These are phyloP conservation scores for Cistogaster globosa DNA, from an alignment of 2,888 invertebrate genomes.

Conservation along the genomic window DNA sequence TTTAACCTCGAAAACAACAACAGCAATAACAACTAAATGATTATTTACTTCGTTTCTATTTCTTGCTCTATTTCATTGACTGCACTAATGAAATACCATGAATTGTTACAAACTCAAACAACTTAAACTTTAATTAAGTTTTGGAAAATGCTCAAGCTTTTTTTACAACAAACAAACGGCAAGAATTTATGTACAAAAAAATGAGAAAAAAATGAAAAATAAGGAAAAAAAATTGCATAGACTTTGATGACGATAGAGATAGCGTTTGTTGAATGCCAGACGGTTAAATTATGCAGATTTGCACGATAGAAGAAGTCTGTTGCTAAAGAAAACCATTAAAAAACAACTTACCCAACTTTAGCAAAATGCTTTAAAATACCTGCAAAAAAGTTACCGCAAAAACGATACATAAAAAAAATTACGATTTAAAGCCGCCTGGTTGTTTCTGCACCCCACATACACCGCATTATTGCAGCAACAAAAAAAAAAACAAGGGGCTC, in stretches of 20 bases:
- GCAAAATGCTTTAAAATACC: constrained; percentile 42
- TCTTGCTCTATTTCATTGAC: constrained; percentile 17
- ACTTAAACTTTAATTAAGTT: constrained; percentile 28
- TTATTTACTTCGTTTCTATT: constrained; percentile 15
- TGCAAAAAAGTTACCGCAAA: constrained; percentile 22
- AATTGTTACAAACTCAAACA: constrained; percentile 15
- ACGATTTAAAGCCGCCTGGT: neutral
- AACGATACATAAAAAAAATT: neutral
- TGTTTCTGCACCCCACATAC: constrained; percentile 29
- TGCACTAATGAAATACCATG: neutral
- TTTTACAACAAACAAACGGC: constrained; percentile 7
- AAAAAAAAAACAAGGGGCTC: neutral
- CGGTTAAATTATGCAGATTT: constrained; percentile 69
- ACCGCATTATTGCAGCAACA: constrained; percentile 26
- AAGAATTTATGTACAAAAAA: constrained; percentile 29
- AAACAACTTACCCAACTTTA: constrained; percentile 36
- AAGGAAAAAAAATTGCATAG: constrained; percentile 37
- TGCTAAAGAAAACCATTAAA: constrained; percentile 25
- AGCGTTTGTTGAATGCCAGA: constrained; percentile 54
- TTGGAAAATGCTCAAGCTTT: neutral
- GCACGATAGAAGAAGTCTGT: constrained; percentile 50
- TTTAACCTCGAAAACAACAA: constrained; percentile 65
- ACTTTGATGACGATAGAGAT: constrained; percentile 63
- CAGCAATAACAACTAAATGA: constrained; percentile 58
- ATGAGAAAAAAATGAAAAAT: neutral